These are phyloP conservation scores for Alouatta palliata DNA, from an alignment of 2,113 vertebrate genomes.

Conservation along the genomic window DNA sequence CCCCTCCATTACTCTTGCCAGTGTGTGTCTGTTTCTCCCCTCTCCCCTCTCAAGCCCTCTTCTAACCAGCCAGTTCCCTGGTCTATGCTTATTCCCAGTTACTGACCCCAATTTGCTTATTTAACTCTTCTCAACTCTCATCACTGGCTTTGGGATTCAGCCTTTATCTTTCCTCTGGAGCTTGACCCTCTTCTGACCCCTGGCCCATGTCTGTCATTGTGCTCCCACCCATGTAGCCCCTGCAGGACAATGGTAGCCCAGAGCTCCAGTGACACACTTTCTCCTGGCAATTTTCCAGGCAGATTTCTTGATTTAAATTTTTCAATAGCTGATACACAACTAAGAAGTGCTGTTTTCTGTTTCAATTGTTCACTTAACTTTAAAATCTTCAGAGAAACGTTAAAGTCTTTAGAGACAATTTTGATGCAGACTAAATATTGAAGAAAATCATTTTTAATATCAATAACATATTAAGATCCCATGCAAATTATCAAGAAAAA, in stretches of 20 bases:
- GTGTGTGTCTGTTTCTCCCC: not conserved
- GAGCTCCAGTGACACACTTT: not conserved
- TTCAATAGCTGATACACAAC: not conserved
- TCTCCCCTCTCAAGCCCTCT: not conserved
- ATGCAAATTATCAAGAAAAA: constrained; percentile 13
- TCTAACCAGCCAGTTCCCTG: not conserved
- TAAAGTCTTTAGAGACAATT: not conserved
- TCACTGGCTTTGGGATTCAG: not conserved
- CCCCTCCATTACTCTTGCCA: not conserved
- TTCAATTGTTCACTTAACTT: not conserved
- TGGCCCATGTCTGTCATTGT: not conserved
- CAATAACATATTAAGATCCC: not conserved
- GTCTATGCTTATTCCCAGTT: not conserved
- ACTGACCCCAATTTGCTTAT: not conserved
- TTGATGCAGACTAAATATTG: not conserved
- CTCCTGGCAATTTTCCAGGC: not conserved
- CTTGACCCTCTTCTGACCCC: not conserved
- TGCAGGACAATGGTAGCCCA: not conserved
- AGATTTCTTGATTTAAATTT: not conserved
- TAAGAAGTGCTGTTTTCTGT: not conserved
- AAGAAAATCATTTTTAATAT: constrained; percentile 34
- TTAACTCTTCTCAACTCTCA: not conserved
- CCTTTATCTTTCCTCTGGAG: not conserved
- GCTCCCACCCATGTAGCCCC: not conserved
- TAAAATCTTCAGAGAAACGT: constrained; percentile 23